Percentiles rank a stretch among this genome's conserved stretches.
Conservation (phyloP, 2,888 invertebrate genomes). For the Synanthedon andrenaeformis region DNA sequence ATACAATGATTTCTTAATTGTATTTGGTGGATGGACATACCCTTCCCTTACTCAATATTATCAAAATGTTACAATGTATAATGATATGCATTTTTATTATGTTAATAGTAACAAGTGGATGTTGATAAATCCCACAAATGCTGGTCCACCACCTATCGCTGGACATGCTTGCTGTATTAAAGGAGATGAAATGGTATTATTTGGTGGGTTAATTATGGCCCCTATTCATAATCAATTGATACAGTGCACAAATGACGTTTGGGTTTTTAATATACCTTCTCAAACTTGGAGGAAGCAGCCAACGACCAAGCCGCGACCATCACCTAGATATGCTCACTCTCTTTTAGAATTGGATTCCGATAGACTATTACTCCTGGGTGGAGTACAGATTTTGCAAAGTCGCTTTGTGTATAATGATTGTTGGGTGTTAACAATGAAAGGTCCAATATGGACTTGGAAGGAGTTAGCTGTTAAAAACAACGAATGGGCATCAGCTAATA, state of each 20-base stretch:
- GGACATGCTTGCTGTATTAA: constrained; percentile 94
- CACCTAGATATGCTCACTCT: constrained; percentile 94
- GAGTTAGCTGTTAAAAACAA: constrained; percentile 81
- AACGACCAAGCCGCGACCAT: constrained; percentile 77
- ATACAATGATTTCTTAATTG: constrained; percentile 83
- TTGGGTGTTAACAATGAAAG: constrained; percentile 87
- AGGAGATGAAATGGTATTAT: constrained; percentile 84
- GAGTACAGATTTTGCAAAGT: constrained; percentile 88
- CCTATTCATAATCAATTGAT: constrained; percentile 58
- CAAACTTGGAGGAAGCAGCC: constrained; percentile 83
- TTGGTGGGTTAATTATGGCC: constrained; percentile 77
- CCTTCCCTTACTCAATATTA: constrained; percentile 87
- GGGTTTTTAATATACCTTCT: constrained; percentile 85
- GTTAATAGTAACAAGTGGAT: constrained; percentile 85
- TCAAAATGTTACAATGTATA: constrained; percentile 89
- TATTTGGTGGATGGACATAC: constrained; percentile 97
- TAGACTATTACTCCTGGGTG: constrained; percentile 85
- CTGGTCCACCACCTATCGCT: constrained; percentile 87
- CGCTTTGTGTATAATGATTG: constrained; percentile 84
- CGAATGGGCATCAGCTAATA: constrained; percentile 84
- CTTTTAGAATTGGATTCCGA: constrained; percentile 83
- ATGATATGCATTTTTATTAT: constrained; percentile 91
- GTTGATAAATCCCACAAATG: constrained; percentile 72
- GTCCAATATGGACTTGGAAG: constrained; percentile 79
- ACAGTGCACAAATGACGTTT: constrained; percentile 83